Conservation (phyloP, 1,140 invertebrate species). For the Gerris buenoi region DNA sequence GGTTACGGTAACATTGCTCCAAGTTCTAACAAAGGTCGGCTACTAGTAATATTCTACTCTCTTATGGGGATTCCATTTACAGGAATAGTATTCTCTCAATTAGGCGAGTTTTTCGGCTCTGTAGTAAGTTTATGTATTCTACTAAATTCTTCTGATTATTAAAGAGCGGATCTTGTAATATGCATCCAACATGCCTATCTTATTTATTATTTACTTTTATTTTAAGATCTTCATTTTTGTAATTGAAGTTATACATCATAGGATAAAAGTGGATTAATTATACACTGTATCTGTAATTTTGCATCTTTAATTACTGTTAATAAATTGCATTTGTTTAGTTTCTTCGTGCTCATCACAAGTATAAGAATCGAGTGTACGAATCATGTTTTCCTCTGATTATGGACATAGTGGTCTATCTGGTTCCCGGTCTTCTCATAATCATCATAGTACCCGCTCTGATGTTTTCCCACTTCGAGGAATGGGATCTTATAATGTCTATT, state of each 20-base stretch:
- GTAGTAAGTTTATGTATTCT: constrained; percentile 38
- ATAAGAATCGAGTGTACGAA: constrained; percentile 53
- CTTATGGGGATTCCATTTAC: constrained; percentile 90
- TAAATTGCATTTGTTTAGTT: too few species aligned
- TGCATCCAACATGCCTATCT: too few species aligned
- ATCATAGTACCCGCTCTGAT: constrained; percentile 82
- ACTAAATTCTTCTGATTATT: too few species aligned
- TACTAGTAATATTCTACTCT: constrained; percentile 83
- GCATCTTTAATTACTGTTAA: too few species aligned
- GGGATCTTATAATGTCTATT: constrained; percentile 75
- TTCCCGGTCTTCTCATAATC: constrained; percentile 76
- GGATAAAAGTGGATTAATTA: too few species aligned
- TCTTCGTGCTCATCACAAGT: constrained; percentile 51
- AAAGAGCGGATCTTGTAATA: too few species aligned
- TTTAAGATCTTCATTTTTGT: too few species aligned
- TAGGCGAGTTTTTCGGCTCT: constrained; percentile 66
- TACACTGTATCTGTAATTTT: too few species aligned
- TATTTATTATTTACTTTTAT: too few species aligned
- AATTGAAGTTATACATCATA: too few species aligned
- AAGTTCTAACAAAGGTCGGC: constrained; percentile 61
- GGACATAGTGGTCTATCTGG: constrained; percentile 61
- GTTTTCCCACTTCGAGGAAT: constrained; percentile 73
- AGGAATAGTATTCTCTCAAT: constrained; percentile 62
- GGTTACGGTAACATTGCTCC: constrained; percentile 80
- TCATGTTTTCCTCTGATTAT: constrained; percentile 54